Percentiles rank a stretch among this genome's conserved stretches.
Evolutionary conservation across 2,113 vertebrate species (phyloP).

Genomic region (Catharus minimus): DNA sequence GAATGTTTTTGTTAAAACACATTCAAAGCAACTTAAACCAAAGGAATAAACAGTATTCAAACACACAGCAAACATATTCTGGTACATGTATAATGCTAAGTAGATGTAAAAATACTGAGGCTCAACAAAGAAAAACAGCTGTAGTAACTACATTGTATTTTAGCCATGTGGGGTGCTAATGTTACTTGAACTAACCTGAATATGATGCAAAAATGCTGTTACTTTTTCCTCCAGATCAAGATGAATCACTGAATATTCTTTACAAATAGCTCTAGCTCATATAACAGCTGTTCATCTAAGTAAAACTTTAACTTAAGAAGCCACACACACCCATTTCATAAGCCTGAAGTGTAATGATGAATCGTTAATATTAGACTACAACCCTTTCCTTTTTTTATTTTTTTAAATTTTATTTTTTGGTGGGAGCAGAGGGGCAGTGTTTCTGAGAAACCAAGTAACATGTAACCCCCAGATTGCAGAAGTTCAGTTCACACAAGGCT

Average conservation of each 20-base stretch:
- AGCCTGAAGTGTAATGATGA: neutral
- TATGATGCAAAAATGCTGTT: neutral
- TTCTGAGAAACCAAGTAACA: neutral
- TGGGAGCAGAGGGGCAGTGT: neutral
- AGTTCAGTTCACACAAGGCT: neutral
- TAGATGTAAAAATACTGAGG: neutral
- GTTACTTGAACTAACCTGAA: neutral
- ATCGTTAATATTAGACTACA: neutral
- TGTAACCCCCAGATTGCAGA: neutral
- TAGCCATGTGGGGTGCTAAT: neutral
- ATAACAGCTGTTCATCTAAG: neutral
- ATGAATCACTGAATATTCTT: neutral
- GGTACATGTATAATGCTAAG: neutral
- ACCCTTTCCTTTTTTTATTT: neutral
- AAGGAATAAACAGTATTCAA: slow-evolving; percentile 15
- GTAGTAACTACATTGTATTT: neutral
- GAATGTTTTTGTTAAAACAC: slow-evolving; percentile 1
- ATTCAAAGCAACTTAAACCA: slow-evolving; percentile 18
- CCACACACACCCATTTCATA: neutral
- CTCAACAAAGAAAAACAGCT: neutral
- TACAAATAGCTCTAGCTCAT: neutral
- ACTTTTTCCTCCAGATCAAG: neutral
- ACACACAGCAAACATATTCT: neutral
- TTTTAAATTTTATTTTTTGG: neutral
- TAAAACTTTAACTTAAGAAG: neutral